Base-by-base conservation (phyloP, 2,888 invertebrate genomes). In the Leptopilina syphax region DNA sequence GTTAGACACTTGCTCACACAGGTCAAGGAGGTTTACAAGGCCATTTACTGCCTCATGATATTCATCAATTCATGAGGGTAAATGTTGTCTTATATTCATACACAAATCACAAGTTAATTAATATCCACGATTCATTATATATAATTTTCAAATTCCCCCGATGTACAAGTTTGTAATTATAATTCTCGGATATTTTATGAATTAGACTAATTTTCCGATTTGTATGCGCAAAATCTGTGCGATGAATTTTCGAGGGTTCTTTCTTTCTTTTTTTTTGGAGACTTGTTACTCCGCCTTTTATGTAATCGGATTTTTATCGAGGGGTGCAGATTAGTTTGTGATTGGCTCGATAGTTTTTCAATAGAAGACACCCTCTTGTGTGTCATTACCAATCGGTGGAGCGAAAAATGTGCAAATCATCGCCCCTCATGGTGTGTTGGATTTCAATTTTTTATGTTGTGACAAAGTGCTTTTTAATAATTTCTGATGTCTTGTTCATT, bases 281-380 rank as follows among this genome's bases (percentile, higher is more conserved):
- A 12, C 70, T 13, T 73, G 7, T 73, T 73, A 73, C 73, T 73
- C 73, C 73, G 57, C 73, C 73, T 54, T 54, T 73, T 57, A 57
- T 13, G 41, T 73, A 73, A 73, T 57, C 34, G 34, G 73, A 73
- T 73, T 73, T 73, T 73, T 57, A 73, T 73, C 41, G 57, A 73
- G 9, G 73, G 73, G 34, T 73, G 73, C 9, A 73, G 57, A 76
- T 76, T 57, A 47, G 41, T 50, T 57, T 80, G 34, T 68, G 54
- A 73, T 80, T 78, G 57, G 63, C 67, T 76, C 44, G 44, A 47
- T n/a, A 27, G 12, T 76, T 34, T 76, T 76, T 79, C 5, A 73
- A 66, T 50, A 41, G 54, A 54, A 54, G 57, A 76, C 76, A 63
- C 65, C 60, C 13, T 57, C 47, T 18, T 57, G 18, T 57, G 18